Conservation (phyloP, 2,888 invertebrate genomes). For the Formica aserva region DNA sequence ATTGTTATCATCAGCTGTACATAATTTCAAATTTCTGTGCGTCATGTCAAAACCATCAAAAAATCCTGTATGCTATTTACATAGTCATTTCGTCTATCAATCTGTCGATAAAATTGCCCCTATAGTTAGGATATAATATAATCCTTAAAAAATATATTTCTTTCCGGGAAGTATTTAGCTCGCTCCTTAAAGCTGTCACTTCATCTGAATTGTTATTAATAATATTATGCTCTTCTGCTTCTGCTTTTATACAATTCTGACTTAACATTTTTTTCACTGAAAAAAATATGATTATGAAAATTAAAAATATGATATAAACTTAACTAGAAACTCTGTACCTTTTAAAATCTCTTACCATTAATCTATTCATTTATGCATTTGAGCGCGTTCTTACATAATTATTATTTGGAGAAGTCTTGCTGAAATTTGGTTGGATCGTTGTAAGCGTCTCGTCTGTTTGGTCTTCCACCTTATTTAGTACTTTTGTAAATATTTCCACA, state of each 20-base stretch:
- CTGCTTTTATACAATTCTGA: background rate
- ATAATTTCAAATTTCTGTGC: background rate
- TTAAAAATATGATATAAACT: too few species aligned
- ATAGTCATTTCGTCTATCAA: background rate
- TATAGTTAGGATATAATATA: background rate
- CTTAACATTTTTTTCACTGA: too few species aligned
- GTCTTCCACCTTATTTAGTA: slow-evolving; percentile 87
- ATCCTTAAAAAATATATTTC: background rate
- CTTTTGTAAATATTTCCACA: slow-evolving; percentile 89
- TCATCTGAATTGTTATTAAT: background rate
- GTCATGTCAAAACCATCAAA: background rate
- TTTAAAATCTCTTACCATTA: too few species aligned
- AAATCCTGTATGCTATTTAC: background rate
- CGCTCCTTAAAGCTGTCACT: background rate
- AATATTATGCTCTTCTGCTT: background rate
- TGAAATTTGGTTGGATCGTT: slow-evolving; percentile 70
- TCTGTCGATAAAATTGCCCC: background rate
- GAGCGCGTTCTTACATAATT: slow-evolving; percentile 43
- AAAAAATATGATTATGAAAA: too few species aligned
- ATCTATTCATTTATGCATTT: background rate
- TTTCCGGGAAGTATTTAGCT: background rate
- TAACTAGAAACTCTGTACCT: too few species aligned
- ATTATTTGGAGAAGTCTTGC: slow-evolving; percentile 77
- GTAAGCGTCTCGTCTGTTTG: slow-evolving; percentile 67
- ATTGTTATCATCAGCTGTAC: background rate